phyloP scores from a whole-genome alignment of 2,888 invertebrate genomes.

The Cephus sareptanus region DNA sequence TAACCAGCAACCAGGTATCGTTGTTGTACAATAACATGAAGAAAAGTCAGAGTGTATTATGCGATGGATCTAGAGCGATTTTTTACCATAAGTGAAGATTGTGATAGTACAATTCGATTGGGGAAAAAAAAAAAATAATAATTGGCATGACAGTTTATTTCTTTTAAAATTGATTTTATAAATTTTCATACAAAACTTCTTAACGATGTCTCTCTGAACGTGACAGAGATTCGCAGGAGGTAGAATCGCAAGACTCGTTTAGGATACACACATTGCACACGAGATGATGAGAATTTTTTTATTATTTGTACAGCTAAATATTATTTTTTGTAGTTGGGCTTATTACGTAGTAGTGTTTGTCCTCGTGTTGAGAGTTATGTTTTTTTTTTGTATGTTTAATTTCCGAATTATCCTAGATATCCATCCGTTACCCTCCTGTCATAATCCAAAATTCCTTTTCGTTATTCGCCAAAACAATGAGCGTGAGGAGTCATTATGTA shows the following conservation, averaged over 20 bases:
- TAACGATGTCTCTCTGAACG: background rate
- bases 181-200: background rate
- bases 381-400: conserved; percentile 20
- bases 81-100: background rate
- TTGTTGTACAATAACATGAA: conserved; percentile 37
- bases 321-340: conserved; percentile 30
- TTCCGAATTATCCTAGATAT: background rate
- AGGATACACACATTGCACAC: background rate
- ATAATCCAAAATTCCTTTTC: background rate
- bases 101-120: background rate
- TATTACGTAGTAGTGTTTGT: conserved; percentile 33
- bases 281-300: background rate
- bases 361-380: conserved; percentile 20
- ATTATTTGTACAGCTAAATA: background rate
- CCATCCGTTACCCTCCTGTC: conserved; percentile 14
- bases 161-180: background rate
- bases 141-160: background rate
- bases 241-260: background rate
- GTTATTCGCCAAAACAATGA: background rate
- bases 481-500: conserved; percentile 4
- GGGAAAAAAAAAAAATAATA: no score
- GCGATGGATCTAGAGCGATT: background rate
- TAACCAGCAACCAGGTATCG: conserved; percentile 65
- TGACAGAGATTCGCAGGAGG: background rate
- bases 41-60: background rate